A percentile compares a stretch with the other conserved stretches of the same genome.
Conservation (phyloP, 2,113 vertebrate genomes). For the Sturnira hondurensis region DNA sequence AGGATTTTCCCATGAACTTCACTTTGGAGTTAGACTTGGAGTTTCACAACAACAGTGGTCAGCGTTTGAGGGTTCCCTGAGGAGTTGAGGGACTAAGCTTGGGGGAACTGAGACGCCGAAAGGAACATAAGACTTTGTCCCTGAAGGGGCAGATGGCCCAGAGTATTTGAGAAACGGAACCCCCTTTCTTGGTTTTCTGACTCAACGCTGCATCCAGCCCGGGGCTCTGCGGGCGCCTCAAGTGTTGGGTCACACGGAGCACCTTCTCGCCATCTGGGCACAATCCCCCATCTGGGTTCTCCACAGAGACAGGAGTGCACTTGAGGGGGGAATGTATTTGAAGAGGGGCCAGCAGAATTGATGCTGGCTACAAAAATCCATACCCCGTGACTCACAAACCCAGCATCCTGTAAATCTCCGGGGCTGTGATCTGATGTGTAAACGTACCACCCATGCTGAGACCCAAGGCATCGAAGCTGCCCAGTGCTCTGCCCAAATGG, state of each 20-base stretch:
- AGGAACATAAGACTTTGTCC: neutral
- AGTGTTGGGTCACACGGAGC: fast-evolving
- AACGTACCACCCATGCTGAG: neutral
- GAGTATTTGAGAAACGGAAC: neutral
- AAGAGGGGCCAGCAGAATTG: neutral
- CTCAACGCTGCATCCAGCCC: neutral
- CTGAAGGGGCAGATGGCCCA: neutral
- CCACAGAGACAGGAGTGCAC: neutral
- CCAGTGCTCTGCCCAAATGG: fast-evolving
- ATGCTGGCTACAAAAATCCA: neutral
- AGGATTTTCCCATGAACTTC: neutral
- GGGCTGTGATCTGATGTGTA: neutral
- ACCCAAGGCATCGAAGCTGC: no score
- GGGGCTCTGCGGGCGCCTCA: fast-evolving
- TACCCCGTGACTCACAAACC: fast-evolving
- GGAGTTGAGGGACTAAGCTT: neutral
- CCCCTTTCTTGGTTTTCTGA: neutral
- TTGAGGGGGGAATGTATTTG: neutral
- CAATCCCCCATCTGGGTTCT: neutral
- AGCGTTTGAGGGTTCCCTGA: neutral
- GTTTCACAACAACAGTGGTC: neutral
- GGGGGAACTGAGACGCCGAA: neutral
- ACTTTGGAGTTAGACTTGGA: neutral
- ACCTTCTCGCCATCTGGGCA: neutral
- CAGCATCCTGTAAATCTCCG: neutral